Evolutionary conservation across 2,797 vertebrate genomes (phyloP).

Genomic region (Anas bernieri): DNA sequence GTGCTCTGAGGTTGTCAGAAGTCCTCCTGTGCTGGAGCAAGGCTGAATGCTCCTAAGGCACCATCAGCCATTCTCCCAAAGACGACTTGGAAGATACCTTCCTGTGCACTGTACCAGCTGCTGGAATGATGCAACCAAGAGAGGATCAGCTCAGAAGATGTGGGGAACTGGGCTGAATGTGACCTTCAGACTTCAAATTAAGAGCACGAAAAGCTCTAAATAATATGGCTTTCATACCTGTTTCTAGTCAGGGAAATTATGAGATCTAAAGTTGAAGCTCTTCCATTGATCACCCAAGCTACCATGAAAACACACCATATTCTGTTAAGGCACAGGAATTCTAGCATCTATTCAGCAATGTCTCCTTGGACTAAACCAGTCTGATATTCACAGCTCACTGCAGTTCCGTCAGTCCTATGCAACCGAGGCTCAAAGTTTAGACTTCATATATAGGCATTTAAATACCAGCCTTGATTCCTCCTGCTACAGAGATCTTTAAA

Average conservation of each 20-base stretch:
- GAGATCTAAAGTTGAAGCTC: background rate
- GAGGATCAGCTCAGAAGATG: background rate
- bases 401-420: background rate
- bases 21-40: background rate
- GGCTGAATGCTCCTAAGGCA: background rate
- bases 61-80: background rate
- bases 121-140: background rate
- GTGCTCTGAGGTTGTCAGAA: background rate
- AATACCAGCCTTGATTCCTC: background rate
- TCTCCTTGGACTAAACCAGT: background rate
- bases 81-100: background rate
- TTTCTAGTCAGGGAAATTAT: background rate
- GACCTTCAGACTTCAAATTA: background rate
- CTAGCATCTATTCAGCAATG: background rate
- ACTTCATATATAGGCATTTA: background rate
- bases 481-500: background rate
- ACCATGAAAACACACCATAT: background rate
- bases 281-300: background rate
- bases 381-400: background rate
- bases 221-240: background rate
- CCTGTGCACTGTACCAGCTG: background rate
- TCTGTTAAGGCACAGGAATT: background rate
- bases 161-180: background rate
- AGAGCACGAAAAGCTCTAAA: background rate
- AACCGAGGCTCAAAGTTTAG: background rate